phyloP scores from a whole-genome alignment of 2,888 invertebrate genomes.

The Serripes groenlandicus region DNA sequence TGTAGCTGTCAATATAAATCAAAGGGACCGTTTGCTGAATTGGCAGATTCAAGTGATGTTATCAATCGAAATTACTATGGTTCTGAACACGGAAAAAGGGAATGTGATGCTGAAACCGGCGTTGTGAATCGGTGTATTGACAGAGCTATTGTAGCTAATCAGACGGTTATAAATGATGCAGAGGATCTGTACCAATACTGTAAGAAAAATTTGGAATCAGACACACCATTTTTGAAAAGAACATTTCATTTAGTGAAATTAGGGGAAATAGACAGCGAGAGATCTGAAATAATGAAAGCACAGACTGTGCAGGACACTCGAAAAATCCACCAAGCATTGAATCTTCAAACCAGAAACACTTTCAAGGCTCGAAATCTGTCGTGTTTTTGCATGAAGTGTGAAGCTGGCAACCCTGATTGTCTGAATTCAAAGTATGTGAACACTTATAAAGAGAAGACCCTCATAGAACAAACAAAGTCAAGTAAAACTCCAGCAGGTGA shows the following conservation, averaged over 20 bases:
- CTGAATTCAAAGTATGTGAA: constrained; percentile 50
- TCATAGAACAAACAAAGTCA: constrained; percentile 39
- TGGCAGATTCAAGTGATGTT: constrained; percentile 1
- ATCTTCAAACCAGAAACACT: constrained; percentile 18
- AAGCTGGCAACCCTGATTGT: constrained; percentile 34
- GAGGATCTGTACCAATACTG: constrained; percentile 40
- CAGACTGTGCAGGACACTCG: constrained; percentile 29
- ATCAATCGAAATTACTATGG: constrained; percentile 39
- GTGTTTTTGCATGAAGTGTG: constrained; percentile 41
- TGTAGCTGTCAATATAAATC: constrained; percentile 44
- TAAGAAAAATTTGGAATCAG: constrained; percentile 33
- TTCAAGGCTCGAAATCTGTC: constrained; percentile 36
- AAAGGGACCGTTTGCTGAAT: constrained; percentile 43
- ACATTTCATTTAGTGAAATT: constrained; percentile 35
- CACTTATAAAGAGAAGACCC: constrained; percentile 31
- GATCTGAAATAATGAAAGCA: constrained; percentile 31
- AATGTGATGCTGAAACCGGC: constrained; percentile 28
- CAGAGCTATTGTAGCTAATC: constrained; percentile 36
- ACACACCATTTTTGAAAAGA: constrained; percentile 27
- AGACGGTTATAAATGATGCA: constrained; percentile 34
- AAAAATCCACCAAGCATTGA: constrained; percentile 40
- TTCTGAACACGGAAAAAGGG: constrained; percentile 42
- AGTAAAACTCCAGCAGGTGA: constrained; percentile 31
- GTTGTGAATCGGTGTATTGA: constrained; percentile 24
- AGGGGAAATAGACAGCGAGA: constrained; percentile 38